Conservation (phyloP, 2,797 vertebrate species). For the Astyanax mexicanus region DNA sequence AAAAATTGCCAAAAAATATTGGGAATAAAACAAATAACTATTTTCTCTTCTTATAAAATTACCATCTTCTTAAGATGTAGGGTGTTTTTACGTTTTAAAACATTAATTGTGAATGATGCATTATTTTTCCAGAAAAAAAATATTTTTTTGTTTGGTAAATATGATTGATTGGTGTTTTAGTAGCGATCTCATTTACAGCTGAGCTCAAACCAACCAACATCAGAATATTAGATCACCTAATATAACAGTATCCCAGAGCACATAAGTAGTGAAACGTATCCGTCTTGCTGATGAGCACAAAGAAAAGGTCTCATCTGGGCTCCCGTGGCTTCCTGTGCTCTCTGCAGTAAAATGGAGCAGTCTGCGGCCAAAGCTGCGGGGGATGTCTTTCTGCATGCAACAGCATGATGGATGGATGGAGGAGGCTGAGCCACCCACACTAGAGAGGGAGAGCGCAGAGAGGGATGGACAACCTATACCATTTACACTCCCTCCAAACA, state of each 20-base stretch:
- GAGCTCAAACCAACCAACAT: slow-evolving; percentile 6
- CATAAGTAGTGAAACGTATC: slow-evolving; percentile 5
- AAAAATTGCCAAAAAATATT: not conserved
- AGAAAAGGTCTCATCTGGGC: slow-evolving; percentile 31
- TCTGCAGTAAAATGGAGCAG: slow-evolving; percentile 57
- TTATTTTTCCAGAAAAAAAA: too few relatives aligned
- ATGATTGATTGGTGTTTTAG: not conserved
- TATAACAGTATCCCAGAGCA: not conserved
- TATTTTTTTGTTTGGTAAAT: not conserved
- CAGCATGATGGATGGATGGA: slow-evolving; percentile 55
- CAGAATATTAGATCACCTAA: not conserved
- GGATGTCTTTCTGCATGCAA: slow-evolving; percentile 56
- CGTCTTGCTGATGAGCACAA: slow-evolving; percentile 19
- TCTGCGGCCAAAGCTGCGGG: slow-evolving; percentile 55
- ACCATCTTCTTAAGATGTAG: not conserved
- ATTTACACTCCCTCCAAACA: slow-evolving; percentile 36
- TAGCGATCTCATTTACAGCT: not conserved
- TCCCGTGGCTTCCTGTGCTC: slow-evolving; percentile 39
- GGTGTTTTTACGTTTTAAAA: not conserved
- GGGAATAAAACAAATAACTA: too few relatives aligned
- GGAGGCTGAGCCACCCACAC: slow-evolving; percentile 43
- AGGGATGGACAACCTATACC: slow-evolving; percentile 38
- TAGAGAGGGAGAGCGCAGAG: slow-evolving; percentile 32
- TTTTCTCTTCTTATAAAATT: too few relatives aligned
- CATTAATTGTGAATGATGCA: not conserved